Conservation (phyloP, 2,888 invertebrate species). For the Caenorhabditis plicata region DNA sequence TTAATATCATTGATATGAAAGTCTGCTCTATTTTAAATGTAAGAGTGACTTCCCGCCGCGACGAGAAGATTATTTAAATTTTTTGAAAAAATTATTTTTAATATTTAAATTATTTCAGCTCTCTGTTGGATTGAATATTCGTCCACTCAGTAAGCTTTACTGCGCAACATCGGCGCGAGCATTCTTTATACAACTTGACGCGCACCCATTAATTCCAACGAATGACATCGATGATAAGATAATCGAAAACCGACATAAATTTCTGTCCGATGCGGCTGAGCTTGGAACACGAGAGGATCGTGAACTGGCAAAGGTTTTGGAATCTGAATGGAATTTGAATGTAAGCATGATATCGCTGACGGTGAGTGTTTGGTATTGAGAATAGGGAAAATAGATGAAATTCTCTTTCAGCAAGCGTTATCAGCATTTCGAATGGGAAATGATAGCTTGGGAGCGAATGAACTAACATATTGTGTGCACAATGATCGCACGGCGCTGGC, state of each 20-base stretch:
- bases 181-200: constrained; percentile 52
- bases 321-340: constrained; percentile 36
- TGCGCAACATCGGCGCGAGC: constrained; percentile 50
- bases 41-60: too few relatives aligned
- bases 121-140: constrained; percentile 26
- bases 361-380: constrained; percentile 5
- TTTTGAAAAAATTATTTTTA: not conserved
- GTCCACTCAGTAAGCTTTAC: constrained; percentile 35
- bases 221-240: constrained; percentile 47
- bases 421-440: constrained; percentile 35
- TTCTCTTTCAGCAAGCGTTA: constrained; percentile 24
- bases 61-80: not conserved
- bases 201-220: constrained; percentile 57
- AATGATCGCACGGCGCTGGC: constrained; percentile 20
- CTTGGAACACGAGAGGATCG: constrained; percentile 24
- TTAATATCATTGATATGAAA: too few relatives aligned
- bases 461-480: constrained; percentile 21
- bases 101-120: constrained; percentile 15
- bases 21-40: too few relatives aligned
- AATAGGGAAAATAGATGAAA: not conserved
- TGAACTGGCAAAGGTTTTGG: constrained; percentile 16
- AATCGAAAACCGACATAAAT: constrained; percentile 45
- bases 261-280: constrained; percentile 46
- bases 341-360: constrained; percentile 35
- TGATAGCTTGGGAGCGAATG: constrained; percentile 20